phyloP scores from a whole-genome alignment of 2,797 vertebrate species.

The Esox masquinongy region DNA sequence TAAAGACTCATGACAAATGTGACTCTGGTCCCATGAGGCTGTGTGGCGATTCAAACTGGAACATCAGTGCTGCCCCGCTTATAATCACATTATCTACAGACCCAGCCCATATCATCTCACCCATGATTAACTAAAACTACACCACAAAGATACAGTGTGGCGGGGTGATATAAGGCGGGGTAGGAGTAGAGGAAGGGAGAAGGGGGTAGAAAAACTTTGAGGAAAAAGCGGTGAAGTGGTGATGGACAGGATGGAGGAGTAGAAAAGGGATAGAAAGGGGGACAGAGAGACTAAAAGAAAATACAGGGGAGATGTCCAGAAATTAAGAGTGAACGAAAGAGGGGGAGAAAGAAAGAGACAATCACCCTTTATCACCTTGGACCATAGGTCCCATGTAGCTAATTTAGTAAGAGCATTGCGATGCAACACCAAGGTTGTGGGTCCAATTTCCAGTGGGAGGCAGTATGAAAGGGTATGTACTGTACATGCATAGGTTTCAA shows the following conservation, averaged over 20 bases:
- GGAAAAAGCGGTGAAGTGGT: constrained; percentile 48
- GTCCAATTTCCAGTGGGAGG: too few relatives aligned
- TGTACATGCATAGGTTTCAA: too few relatives aligned
- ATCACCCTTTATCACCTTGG: too few relatives aligned
- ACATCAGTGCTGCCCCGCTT: constrained; percentile 44
- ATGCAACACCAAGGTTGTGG: too few relatives aligned
- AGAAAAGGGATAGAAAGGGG: background rate
- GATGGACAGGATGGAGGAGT: constrained; percentile 38
- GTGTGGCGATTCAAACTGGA: constrained; percentile 43
- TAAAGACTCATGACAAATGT: constrained; percentile 49
- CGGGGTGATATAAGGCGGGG: background rate
- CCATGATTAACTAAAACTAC: constrained; percentile 59
- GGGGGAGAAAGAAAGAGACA: constrained; percentile 9
- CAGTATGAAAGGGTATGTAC: too few relatives aligned
- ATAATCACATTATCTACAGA: constrained; percentile 66
- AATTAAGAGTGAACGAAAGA: too few relatives aligned
- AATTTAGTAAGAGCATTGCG: too few relatives aligned
- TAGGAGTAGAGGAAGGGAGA: background rate
- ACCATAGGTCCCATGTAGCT: too few relatives aligned
- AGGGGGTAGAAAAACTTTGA: background rate
- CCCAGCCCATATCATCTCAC: constrained; percentile 60
- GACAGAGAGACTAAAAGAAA: background rate
- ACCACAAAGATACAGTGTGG: background rate
- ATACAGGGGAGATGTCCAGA: too few relatives aligned
- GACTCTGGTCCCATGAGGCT: constrained; percentile 56